phyloP scores from a whole-genome alignment of 2,888 invertebrate species.

The Rhagium mordax region DNA sequence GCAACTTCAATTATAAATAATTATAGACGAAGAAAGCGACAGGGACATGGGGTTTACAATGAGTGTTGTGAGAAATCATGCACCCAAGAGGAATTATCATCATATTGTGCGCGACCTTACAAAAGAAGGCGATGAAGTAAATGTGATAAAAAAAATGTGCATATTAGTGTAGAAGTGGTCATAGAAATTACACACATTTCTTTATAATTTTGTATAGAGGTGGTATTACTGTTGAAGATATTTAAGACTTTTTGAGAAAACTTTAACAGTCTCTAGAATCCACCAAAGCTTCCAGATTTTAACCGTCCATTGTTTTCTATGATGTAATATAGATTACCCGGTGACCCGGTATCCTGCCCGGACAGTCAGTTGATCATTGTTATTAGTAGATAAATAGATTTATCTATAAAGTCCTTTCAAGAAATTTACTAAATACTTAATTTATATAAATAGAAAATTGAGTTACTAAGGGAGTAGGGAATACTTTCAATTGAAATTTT shows the following conservation, averaged over 20 bases:
- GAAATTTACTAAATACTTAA: no score
- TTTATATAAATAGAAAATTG: no score
- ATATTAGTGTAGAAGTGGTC: conserved; percentile 7
- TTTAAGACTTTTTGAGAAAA: not conserved
- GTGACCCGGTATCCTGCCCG: no score
- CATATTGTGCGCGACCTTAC: conserved; percentile 58
- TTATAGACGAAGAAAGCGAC: conserved; percentile 53
- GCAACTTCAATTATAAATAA: conserved; percentile 56
- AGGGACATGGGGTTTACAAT: conserved; percentile 62
- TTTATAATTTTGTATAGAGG: not conserved
- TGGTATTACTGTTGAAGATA: not conserved
- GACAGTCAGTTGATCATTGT: not conserved
- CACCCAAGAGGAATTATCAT: conserved; percentile 59
- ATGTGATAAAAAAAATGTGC: conserved; percentile 26
- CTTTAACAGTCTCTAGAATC: not conserved
- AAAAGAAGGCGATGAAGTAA: conserved; percentile 37
- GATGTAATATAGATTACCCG: not conserved
- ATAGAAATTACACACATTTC: not conserved
- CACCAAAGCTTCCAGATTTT: not conserved
- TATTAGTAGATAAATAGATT: no score
- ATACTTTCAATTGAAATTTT: not conserved
- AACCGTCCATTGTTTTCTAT: not conserved
- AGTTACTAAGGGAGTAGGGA: not conserved
- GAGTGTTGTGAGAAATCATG: conserved; percentile 66
- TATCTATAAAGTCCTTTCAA: no score